Percentiles rank a stretch among this genome's conserved stretches.
phyloP scores from a whole-genome alignment of 2,888 invertebrate genomes.

The Drosophila maculinotata region DNA sequence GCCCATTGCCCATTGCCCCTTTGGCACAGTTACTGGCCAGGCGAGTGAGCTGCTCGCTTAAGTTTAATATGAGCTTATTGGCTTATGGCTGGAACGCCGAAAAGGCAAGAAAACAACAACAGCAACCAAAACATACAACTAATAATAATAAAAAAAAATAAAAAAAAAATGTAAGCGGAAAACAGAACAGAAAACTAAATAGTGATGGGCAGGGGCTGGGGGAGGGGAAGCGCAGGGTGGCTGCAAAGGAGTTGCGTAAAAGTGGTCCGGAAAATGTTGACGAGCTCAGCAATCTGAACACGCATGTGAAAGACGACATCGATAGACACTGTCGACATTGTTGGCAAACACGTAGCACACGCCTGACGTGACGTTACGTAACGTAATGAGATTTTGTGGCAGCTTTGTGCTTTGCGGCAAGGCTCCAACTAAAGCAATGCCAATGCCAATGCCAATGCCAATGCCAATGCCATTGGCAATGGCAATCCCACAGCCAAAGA shows the following conservation, averaged over 20 bases:
- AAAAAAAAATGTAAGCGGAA: background rate
- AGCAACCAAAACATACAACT: conserved; percentile 12
- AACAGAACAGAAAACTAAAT: too few relatives aligned
- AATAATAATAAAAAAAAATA: conserved; percentile 9
- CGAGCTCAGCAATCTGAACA: conserved; percentile 62
- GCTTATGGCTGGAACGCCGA: conserved; percentile 47
- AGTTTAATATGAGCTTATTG: conserved; percentile 76
- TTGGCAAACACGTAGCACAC: conserved; percentile 47
- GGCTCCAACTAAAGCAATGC: conserved; percentile 8
- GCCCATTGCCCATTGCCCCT: conserved; percentile 11
- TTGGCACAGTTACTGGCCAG: conserved; percentile 22
- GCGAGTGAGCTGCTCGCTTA: conserved; percentile 47
- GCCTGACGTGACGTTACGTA: conserved; percentile 67
- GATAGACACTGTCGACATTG: conserved; percentile 29
- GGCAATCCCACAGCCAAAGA: conserved; percentile 29
- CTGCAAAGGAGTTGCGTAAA: conserved; percentile 20
- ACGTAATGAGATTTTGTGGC: conserved; percentile 75
- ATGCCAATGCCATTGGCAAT: conserved; percentile 22
- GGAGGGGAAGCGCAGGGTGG: too few relatives aligned
- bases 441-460: conserved; percentile 19
- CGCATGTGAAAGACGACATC: conserved; percentile 51
- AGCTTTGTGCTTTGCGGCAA: conserved; percentile 57
- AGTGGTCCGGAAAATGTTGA: conserved; percentile 46
- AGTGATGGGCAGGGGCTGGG: background rate
- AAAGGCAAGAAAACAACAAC: conserved; percentile 23